Evolutionary conservation across 2,888 invertebrate genomes (phyloP).

Genomic region (Ectemnius lituratus): DNA sequence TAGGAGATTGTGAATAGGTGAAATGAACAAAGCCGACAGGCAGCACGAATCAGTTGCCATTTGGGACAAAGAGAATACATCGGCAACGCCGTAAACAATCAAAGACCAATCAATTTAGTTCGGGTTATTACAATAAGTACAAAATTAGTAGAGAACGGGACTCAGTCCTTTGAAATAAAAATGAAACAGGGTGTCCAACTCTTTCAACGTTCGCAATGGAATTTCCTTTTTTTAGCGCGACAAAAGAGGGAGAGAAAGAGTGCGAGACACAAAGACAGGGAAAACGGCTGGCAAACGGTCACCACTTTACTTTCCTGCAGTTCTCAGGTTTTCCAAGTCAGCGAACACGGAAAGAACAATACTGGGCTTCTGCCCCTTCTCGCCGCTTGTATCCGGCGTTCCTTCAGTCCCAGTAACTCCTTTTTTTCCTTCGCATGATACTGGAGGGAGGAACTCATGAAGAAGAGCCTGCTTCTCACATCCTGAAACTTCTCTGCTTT

Average conservation of each 20-base stretch:
- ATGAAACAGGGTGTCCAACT: conserved; percentile 13
- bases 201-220: conserved; percentile 24
- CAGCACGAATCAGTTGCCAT: no score
- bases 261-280: no score
- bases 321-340: conserved; percentile 58
- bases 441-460: neutral
- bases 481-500: neutral
- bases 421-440: neutral
- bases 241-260: conserved; percentile 27
- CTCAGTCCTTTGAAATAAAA: neutral
- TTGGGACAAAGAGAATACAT: no score
- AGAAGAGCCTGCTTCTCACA: neutral
- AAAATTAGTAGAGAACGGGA: neutral
- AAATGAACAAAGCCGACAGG: no score
- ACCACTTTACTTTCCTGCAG: conserved; percentile 65
- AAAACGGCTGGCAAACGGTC: no score
- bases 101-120: neutral
- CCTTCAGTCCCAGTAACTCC: neutral
- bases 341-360: conserved; percentile 54
- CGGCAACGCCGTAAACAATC: conserved; percentile 14
- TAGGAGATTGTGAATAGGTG: no score
- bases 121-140: neutral
- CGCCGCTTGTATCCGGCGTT: conserved; percentile 11
- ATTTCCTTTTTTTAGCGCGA: conserved; percentile 38
- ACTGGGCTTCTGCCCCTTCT: conserved; percentile 19